Percentiles rank a stretch among this genome's conserved stretches.
These are phyloP conservation scores for Fistularia commersonii DNA, from an alignment of 2,797 vertebrate genomes.

Conservation along the genomic window DNA sequence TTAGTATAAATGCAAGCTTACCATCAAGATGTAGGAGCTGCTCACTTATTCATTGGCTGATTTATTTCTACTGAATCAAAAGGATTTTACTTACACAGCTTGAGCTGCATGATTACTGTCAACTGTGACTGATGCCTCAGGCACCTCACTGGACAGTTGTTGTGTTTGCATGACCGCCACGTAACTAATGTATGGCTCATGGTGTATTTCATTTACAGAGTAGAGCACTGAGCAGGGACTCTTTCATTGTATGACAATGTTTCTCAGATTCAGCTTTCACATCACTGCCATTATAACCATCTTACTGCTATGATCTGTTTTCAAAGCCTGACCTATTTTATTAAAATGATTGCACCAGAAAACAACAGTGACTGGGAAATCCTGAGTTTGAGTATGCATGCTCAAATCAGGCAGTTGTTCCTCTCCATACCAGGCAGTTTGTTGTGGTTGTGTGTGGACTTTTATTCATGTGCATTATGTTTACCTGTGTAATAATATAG, in stretches of 20 bases:
- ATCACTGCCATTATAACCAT: constrained; percentile 36
- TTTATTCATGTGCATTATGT: constrained; percentile 13
- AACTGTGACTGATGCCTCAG: constrained; percentile 1
- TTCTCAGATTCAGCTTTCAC: constrained; percentile 31
- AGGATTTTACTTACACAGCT: constrained; percentile 37
- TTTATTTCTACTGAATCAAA: constrained; percentile 5
- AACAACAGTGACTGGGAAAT: constrained; percentile 1
- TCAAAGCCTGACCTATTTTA: constrained; percentile 20
- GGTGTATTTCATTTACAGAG: constrained; percentile 79
- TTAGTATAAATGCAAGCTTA: no score
- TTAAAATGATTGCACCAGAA: constrained; percentile 34
- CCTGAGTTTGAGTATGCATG: no score
- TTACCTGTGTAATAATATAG: constrained; percentile 12
- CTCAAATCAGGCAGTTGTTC: background rate
- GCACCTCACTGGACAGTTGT: constrained; percentile 18
- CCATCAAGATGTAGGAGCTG: no score
- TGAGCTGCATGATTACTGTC: constrained; percentile 31
- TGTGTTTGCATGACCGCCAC: constrained; percentile 22
- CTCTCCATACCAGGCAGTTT: background rate
- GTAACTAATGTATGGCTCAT: constrained; percentile 71
- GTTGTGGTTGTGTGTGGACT: constrained; percentile 1
- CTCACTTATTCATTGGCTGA: no score
- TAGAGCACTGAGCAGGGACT: constrained; percentile 76
- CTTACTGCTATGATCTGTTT: constrained; percentile 25
- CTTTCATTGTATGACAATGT: constrained; percentile 77